These are phyloP conservation scores for Apaloderma vittatum DNA, from an alignment of 2,113 vertebrate species.

Conservation along the genomic window DNA sequence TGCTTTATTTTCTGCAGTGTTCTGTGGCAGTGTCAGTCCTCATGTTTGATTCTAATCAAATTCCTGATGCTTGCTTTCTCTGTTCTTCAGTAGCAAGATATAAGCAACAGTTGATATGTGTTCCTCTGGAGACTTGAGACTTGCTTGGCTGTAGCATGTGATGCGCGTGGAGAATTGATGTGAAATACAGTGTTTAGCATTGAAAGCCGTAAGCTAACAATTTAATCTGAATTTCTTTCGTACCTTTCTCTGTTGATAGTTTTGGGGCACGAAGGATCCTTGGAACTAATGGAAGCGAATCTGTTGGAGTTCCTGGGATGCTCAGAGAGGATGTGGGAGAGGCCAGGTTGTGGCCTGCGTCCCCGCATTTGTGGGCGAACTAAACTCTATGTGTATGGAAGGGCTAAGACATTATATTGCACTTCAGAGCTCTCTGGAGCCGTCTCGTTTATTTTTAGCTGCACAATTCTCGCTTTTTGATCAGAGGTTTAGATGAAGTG, in stretches of 20 bases:
- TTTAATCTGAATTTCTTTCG: not conserved
- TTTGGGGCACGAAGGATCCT: not conserved
- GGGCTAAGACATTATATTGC: not conserved
- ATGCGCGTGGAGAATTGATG: not conserved
- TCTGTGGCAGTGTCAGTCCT: not conserved
- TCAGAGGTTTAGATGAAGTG: not conserved
- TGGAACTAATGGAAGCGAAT: not conserved
- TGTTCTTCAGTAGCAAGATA: not conserved
- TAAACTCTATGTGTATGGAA: not conserved
- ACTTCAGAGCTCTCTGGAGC: not conserved
- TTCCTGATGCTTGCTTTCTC: not conserved
- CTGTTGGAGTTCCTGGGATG: not conserved
- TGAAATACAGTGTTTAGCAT: not conserved
- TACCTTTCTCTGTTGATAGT: not conserved
- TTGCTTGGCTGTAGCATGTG: not conserved
- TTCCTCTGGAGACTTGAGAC: not conserved
- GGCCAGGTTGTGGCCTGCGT: not conserved
- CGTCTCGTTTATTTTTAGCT: not conserved
- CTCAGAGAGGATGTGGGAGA: not conserved
- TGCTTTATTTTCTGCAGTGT: not conserved
- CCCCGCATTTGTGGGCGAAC: accelerated
- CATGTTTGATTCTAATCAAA: not conserved
- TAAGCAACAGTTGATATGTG: accelerated
- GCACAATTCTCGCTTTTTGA: not conserved
- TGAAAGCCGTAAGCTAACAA: not conserved